Conservation (phyloP, 2,888 invertebrate genomes). For the Napeogenes inachia region DNA sequence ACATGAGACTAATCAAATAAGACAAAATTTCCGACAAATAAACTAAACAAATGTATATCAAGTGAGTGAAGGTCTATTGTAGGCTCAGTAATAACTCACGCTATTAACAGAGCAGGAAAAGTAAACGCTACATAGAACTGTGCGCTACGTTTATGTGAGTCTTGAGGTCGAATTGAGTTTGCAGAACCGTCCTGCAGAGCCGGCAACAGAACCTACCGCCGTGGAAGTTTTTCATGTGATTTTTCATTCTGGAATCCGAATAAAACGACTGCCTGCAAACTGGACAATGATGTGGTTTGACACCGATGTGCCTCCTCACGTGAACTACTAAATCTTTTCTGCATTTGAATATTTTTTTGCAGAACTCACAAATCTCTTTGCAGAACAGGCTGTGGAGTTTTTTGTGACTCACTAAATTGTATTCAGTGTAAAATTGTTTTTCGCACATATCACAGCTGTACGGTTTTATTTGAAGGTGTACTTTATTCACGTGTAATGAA, state of each 20-base stretch:
- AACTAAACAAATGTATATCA: no score
- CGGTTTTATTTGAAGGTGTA: conserved; percentile 67
- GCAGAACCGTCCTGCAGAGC: conserved; percentile 52
- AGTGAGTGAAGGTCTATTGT: no score
- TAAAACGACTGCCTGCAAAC: conserved; percentile 55
- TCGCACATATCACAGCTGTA: conserved; percentile 69
- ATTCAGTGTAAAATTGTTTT: conserved; percentile 58
- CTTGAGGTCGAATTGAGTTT: conserved; percentile 49
- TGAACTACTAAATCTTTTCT: conserved; percentile 60
- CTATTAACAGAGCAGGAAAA: not conserved
- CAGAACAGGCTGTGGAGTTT: conserved; percentile 49
- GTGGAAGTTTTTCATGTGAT: conserved; percentile 55
- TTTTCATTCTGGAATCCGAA: conserved; percentile 44
- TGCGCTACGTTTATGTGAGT: conserved; percentile 50
- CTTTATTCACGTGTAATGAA: conserved; percentile 62
- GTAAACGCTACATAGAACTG: conserved; percentile 44
- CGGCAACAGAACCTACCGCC: conserved; percentile 59
- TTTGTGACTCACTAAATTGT: conserved; percentile 56
- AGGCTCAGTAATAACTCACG: not conserved
- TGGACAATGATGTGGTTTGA: conserved; percentile 55
- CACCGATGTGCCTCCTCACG: conserved; percentile 61
- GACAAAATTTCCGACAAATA: no score
- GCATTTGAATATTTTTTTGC: conserved; percentile 52
- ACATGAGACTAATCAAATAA: no score
- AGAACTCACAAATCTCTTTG: conserved; percentile 58